These are phyloP conservation scores for Berghia stephanieae DNA, from an alignment of 1,140 invertebrate genomes.

Conservation along the genomic window DNA sequence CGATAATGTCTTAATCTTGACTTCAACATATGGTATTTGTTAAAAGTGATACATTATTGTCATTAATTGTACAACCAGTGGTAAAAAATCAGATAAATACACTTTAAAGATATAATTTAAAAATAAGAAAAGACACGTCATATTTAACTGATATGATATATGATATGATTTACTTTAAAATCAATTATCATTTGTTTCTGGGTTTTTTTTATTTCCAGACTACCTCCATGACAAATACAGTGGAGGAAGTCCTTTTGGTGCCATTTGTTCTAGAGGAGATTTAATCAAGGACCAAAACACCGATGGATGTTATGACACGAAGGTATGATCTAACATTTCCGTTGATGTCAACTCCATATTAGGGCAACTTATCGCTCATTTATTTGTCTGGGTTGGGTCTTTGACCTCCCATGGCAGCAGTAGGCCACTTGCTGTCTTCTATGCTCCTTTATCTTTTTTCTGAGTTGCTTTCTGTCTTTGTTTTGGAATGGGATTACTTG, in stretches of 20 bases:
- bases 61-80: too few relatives aligned
- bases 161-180: background rate
- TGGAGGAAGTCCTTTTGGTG: constrained; percentile 53
- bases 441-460: too few relatives aligned
- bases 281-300: constrained; percentile 43
- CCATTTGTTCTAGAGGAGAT: constrained; percentile 63
- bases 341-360: background rate
- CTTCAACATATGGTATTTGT: too few relatives aligned
- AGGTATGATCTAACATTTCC: constrained; percentile 38
- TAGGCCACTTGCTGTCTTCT: too few relatives aligned
- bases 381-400: too few relatives aligned
- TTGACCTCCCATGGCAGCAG: too few relatives aligned
- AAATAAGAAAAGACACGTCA: too few relatives aligned
- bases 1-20: too few relatives aligned
- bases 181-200: background rate
- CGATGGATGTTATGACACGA: constrained; percentile 64
- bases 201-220: constrained; percentile 46
- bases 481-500: background rate
- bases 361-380: background rate
- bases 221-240: constrained; percentile 60
- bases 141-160: background rate
- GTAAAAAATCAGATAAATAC: too few relatives aligned
- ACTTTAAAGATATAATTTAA: too few relatives aligned
- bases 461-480: too few relatives aligned
- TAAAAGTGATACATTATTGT: too few relatives aligned